Percentiles rank a stretch among this genome's conserved stretches.
phyloP scores from a whole-genome alignment of 2,797 vertebrate genomes.

The Aldrovandia affinis region DNA sequence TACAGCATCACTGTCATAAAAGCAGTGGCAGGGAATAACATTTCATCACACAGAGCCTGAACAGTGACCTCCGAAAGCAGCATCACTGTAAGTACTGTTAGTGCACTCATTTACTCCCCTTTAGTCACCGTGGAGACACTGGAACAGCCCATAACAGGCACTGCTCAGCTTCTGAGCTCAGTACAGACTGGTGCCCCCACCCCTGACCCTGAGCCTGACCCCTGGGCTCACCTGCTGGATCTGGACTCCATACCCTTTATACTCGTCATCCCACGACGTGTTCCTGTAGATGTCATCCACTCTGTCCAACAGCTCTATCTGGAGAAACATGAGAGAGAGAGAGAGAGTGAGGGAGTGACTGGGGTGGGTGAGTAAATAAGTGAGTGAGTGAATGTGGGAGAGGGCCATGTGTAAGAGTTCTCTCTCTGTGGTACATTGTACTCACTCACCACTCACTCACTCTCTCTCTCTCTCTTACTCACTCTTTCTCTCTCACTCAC shows the following conservation, averaged over 20 bases:
- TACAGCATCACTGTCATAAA: not conserved
- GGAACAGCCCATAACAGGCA: not conserved
- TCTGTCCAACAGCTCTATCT: slow-evolving; percentile 97
- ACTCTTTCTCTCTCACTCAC: no score
- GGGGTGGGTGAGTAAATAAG: not conserved
- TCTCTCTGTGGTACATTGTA: not conserved
- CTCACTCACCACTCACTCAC: no score
- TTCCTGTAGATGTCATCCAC: slow-evolving; percentile 98
- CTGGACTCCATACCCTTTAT: slow-evolving; percentile 90
- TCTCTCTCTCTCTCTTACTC: no score
- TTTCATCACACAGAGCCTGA: not conserved
- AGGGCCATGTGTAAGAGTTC: no score
- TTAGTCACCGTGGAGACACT: no score
- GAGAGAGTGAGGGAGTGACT: not conserved
- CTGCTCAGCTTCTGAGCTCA: no score
- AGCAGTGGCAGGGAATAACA: not conserved
- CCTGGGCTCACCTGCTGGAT: slow-evolving; percentile 86
- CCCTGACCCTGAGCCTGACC: slow-evolving; percentile 16
- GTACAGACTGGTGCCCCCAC: not conserved
- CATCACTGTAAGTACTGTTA: not conserved
- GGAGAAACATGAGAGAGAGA: slow-evolving; percentile 19
- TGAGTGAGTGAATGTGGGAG: not conserved
- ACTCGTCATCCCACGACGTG: slow-evolving; percentile 90
- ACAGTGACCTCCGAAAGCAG: not conserved
- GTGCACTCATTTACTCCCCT: no score